These are phyloP conservation scores for Thecocarcelia acutangulata DNA, from an alignment of 2,888 invertebrate species.

Conservation along the genomic window DNA sequence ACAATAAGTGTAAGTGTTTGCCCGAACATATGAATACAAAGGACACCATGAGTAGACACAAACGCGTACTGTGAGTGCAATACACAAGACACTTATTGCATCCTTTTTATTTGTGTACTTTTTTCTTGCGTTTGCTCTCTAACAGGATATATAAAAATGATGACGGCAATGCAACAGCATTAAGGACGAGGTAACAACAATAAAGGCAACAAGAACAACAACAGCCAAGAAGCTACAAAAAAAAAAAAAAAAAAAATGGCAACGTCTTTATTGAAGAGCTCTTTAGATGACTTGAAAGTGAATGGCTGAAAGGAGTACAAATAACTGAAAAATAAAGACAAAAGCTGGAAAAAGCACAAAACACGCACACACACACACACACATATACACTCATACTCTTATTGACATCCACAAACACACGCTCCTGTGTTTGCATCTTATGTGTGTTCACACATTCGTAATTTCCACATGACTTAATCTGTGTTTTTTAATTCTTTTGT, in stretches of 20 bases:
- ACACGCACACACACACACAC: not conserved
- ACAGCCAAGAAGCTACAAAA: not conserved
- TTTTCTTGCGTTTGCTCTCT: not conserved
- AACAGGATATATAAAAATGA: constrained; percentile 49
- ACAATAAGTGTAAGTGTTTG: constrained; percentile 26
- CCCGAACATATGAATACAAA: constrained; percentile 40
- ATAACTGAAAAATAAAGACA: constrained; percentile 41
- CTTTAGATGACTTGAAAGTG: constrained; percentile 62
- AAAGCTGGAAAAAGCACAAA: constrained; percentile 18
- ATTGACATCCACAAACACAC: not conserved
- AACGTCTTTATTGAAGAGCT: constrained; percentile 65
- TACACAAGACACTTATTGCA: constrained; percentile 63
- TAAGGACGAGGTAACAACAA: constrained; percentile 42
- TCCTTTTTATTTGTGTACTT: constrained; percentile 44
- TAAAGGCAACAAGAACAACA: constrained; percentile 6
- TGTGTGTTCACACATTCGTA: not conserved
- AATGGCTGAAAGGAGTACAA: constrained; percentile 57
- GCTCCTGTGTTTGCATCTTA: not conserved
- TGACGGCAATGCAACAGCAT: constrained; percentile 34
- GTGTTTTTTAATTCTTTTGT: constrained; percentile 8
- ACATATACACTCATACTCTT: too few species aligned
- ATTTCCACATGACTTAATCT: constrained; percentile 53
- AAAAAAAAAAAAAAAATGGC: constrained; percentile 41
- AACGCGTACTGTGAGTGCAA: constrained; percentile 51
- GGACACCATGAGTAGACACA: constrained; percentile 47